Evolutionary conservation across 2,797 vertebrate species (phyloP).

Genomic region (Vireo griseus): DNA sequence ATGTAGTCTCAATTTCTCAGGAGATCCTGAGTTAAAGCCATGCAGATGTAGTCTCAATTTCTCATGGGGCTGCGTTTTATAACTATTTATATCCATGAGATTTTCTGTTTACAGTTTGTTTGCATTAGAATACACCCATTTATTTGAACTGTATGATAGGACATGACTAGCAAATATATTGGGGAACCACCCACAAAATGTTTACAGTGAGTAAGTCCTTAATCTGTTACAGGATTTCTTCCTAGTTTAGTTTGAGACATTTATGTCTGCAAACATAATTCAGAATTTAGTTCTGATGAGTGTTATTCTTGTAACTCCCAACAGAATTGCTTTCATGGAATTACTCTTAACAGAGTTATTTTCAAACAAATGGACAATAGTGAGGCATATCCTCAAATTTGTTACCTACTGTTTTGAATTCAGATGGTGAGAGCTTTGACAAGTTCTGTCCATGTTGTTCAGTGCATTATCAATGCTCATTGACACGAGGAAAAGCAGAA

Average conservation of each 20-base stretch:
- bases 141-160: neutral
- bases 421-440: neutral
- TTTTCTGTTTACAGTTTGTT: neutral
- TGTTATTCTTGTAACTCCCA: neutral
- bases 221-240: neutral
- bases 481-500: neutral
- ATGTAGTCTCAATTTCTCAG: neutral
- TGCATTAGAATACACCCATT: neutral
- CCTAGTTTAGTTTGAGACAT: neutral
- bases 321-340: neutral
- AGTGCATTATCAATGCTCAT: neutral
- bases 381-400: neutral
- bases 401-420: neutral
- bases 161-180: neutral
- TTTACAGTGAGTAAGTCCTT: neutral
- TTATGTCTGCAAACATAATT: neutral
- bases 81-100: neutral
- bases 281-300: neutral
- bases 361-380: neutral
- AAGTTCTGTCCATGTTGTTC: neutral
- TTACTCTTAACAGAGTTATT: neutral
- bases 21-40: neutral
- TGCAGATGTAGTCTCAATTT: neutral
- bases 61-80: neutral
- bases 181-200: neutral